Base-by-base conservation (phyloP, 2,113 vertebrate genomes). In the Edolisoma coerulescens region DNA sequence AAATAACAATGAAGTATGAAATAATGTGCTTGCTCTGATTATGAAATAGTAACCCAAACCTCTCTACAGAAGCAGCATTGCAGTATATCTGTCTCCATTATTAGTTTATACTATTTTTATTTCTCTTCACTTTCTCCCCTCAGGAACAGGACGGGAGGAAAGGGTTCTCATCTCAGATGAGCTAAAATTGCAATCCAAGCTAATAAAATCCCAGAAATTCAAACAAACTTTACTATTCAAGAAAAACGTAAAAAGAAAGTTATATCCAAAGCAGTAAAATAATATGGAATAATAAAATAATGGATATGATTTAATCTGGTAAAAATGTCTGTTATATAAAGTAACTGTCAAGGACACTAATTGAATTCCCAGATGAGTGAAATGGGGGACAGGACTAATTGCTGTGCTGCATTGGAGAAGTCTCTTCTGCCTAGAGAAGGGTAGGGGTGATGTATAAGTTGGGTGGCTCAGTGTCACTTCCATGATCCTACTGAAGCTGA, bases 371-470 rank as follows among this genome's bases (percentile, higher is more conserved):
- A 44, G 54, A 41, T 54, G 50, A 42, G 28, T 45, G 41, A 61
- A 71, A 22, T 13, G 26, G 12, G 9, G 24, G 12, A 24, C 24
- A 22, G 1, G 11, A 27, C 7, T 83, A 16, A 49, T 60, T 71
- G 32, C 35, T 78, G 18, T 76, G 32, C n/a, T 70, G 39, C 49
- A 5, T 0, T 49, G 68, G 69, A 63, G 33, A 20, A 44, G 22
- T 30, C 24, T 84, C 0, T 28, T 80, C 21, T 65, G 0, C 27
- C 28, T 42, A 0, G 20, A 20, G 45, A 44, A 14, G 37, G 12
- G 16, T 28, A 12, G 68, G 23, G 49, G 4, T 37, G 24, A 4
- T n/a, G 82, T 26, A 11, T 28, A 15, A 16, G 15, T 23, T 75
- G 75, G 7, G 30, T 33, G 18, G 11, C 26, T 82, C 32, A 24